A percentile compares a stretch with the other conserved stretches of the same genome.
Conservation (phyloP, 2,888 invertebrate genomes). For the Opisthograptis luteolata region DNA sequence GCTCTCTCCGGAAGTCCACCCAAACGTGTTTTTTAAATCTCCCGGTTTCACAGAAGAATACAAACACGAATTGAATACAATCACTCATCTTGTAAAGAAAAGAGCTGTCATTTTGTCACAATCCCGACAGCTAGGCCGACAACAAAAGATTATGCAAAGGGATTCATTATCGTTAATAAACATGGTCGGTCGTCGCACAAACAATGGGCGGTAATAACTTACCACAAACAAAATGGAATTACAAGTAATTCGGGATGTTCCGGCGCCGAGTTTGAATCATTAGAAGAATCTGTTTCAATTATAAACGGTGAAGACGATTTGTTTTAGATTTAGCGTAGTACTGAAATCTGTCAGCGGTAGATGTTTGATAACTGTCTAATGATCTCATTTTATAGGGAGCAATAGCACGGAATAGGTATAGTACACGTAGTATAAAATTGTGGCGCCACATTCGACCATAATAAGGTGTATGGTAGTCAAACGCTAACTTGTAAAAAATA, state of each 20-base stretch:
- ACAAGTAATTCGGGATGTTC: conserved; percentile 14
- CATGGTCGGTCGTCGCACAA: conserved; percentile 21
- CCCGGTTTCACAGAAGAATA: background rate
- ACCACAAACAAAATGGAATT: conserved; percentile 10
- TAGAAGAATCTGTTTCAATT: conserved; percentile 1
- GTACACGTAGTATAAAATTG: no score
- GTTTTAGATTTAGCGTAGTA: background rate
- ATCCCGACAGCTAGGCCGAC: conserved; percentile 3
- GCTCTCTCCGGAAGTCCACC: no score
- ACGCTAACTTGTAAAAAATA: no score
- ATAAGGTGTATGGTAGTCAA: no score
- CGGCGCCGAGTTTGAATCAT: conserved; percentile 2
- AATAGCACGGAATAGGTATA: no score
- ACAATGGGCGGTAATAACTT: conserved; percentile 31
- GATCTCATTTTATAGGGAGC: no score
- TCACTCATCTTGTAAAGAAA: conserved; percentile 18
- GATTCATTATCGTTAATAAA: conserved; percentile 32
- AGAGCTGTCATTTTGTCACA: conserved; percentile 14
- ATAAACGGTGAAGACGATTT: background rate
- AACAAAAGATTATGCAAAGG: conserved; percentile 35
- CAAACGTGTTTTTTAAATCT: no score
- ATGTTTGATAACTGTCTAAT: no score
- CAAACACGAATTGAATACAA: conserved; percentile 24
- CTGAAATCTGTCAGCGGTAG: background rate
- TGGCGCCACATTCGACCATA: no score